Conservation (phyloP, 2,888 invertebrate species). For the Agrotis segetum region DNA sequence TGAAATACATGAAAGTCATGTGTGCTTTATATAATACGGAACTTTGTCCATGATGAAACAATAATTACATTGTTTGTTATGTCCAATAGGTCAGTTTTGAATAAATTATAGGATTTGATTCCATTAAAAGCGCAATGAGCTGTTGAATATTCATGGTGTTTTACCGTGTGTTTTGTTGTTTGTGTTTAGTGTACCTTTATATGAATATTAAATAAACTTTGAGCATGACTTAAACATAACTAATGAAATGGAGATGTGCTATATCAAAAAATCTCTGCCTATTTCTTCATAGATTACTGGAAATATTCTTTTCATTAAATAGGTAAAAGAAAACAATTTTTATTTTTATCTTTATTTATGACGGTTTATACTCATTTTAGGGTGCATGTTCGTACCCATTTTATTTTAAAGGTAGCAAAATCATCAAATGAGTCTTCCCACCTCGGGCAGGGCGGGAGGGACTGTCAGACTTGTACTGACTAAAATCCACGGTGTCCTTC, state of each 20-base stretch:
- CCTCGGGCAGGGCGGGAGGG: too few species aligned
- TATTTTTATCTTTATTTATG: neutral
- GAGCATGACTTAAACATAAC: too few species aligned
- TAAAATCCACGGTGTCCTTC: too few species aligned
- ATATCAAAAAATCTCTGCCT: neutral
- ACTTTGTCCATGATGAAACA: constrained; percentile 38
- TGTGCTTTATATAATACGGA: constrained; percentile 56
- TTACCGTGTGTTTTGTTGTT: constrained; percentile 16
- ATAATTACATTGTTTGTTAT: constrained; percentile 44
- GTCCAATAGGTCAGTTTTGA: constrained; percentile 46
- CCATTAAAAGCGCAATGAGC: constrained; percentile 48
- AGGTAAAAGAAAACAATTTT: neutral
- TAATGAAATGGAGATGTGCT: too few species aligned
- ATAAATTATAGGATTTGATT: constrained; percentile 54
- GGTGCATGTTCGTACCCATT: too few species aligned
- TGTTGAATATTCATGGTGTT: constrained; percentile 36
- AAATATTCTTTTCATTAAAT: neutral
- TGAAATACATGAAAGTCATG: constrained; percentile 65
- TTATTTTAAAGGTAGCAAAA: too few species aligned
- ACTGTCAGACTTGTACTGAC: too few species aligned
- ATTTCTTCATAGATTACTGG: neutral
- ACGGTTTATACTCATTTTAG: neutral
- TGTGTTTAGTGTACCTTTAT: neutral
- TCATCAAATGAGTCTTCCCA: too few species aligned
- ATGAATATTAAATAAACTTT: too few species aligned